Base-by-base conservation (phyloP, 2,797 vertebrate genomes). In the Poecilia gillii region DNA sequence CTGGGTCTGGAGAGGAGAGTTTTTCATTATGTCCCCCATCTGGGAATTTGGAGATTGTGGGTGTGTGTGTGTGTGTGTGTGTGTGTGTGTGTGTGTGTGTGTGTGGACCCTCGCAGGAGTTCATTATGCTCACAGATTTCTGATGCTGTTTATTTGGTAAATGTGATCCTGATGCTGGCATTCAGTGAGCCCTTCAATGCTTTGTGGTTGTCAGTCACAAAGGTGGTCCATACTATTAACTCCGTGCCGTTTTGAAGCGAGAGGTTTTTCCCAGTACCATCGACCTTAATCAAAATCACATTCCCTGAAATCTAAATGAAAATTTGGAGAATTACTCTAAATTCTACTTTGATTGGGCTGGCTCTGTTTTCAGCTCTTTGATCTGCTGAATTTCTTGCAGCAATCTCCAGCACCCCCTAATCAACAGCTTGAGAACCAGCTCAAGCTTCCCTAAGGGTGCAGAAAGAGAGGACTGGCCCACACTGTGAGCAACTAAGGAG, bases 281-380 rank as follows among this genome's bases (percentile, higher is more conserved):
- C 76, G 79, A 66, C 72, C 81, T 74, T 91, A 91, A 94, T 94
- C 77, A 90, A 82, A 92, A 86, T 93, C 90, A 92, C 84, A 88
- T 90, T 91, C 83, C 88, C 62, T 84, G 6, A 45, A 77, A 84
- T 79, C 84, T 74, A 83, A 73, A 86, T 84, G 68, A 81, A 64
- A 83, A 90, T 83, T 84, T 73, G 74, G 66, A 83, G 84, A 81
- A 84, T 88, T 88, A 87, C 77, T 62, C 82, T 47, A 83, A 91
- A 80, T 90, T 87, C 86, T 78, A 82, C 88, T 85, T 90, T 90
- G 85, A 92, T 91, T 89, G 83, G 83, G 73, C 70, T 14, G 62
- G 73, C 16, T 80, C 72, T 43, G 25, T 85, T 66, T 51, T 85
- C 39, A 5, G 45, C 73, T 87, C 92, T 94, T 94, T 94, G 90